phyloP scores from a whole-genome alignment of 92 coral and sea anemone genomes.

The Bergia sp. region DNA sequence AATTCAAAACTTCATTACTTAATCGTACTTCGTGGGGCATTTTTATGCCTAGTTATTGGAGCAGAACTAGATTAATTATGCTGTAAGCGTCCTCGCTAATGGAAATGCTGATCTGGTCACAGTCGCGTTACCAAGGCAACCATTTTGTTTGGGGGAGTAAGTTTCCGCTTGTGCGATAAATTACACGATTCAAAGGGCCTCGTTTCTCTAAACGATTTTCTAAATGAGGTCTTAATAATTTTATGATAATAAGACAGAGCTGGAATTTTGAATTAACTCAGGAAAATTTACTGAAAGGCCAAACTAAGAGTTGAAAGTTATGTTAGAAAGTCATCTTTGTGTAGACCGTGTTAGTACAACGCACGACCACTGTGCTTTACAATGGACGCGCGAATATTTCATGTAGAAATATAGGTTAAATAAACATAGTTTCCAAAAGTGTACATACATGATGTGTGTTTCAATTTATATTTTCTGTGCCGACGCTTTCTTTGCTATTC shows the following conservation, averaged over 20 bases:
- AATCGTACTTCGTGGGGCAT: neutral
- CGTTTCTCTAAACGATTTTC: neutral
- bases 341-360: neutral
- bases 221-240: neutral
- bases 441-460: neutral
- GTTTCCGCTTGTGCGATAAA: neutral
- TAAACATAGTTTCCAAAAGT: neutral
- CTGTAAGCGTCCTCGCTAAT: neutral
- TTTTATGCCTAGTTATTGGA: neutral
- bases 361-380: neutral
- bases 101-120: no score
- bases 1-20: neutral
- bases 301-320: neutral
- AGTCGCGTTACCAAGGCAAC: neutral
- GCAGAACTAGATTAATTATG: neutral
- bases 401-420: neutral
- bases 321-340: neutral
- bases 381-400: constrained; percentile 4
- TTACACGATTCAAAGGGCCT: neutral
- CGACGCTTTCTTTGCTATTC: neutral
- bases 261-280: neutral
- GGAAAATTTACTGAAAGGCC: neutral
- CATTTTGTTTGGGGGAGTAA: constrained; percentile 6
- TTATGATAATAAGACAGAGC: neutral
- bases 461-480: neutral